These are phyloP conservation scores for Phyllostomus discolor DNA, from an alignment of 2,113 vertebrate species.

Conservation along the genomic window DNA sequence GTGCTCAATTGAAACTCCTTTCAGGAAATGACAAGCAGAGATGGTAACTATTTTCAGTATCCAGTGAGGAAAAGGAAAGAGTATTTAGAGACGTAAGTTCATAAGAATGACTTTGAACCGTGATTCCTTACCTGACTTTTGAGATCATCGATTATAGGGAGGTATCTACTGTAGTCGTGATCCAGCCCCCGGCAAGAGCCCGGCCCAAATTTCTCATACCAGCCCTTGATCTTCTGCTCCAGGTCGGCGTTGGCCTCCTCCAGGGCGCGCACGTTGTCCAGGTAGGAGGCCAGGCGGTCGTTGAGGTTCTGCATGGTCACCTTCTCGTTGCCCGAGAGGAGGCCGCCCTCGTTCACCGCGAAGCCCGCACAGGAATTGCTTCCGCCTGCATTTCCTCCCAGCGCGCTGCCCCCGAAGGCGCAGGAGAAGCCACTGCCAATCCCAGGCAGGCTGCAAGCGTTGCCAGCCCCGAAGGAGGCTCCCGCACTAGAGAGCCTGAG, in stretches of 20 bases:
- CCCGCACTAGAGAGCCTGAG: constrained; percentile 36
- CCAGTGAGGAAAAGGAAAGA: background rate
- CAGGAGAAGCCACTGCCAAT: constrained; percentile 69
- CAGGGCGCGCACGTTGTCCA: constrained; percentile 82
- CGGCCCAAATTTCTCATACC: constrained; percentile 84
- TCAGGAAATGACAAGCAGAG: background rate
- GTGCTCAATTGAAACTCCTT: background rate
- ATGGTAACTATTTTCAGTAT: background rate
- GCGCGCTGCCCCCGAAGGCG: constrained; percentile 43
- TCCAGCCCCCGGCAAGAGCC: constrained; percentile 67
- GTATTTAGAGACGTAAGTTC: background rate
- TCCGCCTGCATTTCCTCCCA: background rate
- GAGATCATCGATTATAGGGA: constrained; percentile 81
- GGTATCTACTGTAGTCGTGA: constrained; percentile 81
- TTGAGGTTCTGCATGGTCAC: constrained; percentile 95
- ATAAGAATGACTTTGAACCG: background rate
- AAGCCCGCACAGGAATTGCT: constrained; percentile 53
- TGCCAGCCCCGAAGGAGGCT: constrained; percentile 62
- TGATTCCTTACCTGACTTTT: constrained; percentile 78
- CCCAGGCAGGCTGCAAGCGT: constrained; percentile 53
- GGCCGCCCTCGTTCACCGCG: constrained; percentile 62
- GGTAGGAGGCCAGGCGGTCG: constrained; percentile 86
- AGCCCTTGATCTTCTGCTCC: constrained; percentile 83
- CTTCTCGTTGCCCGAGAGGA: constrained; percentile 82
- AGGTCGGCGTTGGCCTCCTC: constrained; percentile 81